These are phyloP conservation scores for Octodon degus DNA, from an alignment of 2,113 vertebrate species.

Conservation along the genomic window DNA sequence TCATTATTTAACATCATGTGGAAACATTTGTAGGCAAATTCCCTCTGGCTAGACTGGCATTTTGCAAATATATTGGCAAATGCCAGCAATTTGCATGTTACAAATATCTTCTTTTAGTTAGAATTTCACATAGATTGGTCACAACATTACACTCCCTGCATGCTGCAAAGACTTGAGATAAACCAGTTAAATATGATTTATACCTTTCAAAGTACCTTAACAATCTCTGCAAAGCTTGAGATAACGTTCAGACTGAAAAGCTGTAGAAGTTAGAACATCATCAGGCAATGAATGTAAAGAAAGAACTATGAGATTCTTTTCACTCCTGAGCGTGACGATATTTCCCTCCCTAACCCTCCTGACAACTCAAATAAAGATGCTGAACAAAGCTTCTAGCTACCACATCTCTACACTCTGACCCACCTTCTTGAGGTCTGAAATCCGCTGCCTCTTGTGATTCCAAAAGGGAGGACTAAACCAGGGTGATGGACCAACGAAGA, in stretches of 20 bases:
- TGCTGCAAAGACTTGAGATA: conserved; percentile 30
- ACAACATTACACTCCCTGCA: not conserved
- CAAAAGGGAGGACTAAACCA: not conserved
- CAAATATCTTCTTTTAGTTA: conserved; percentile 60
- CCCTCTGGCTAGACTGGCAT: conserved; percentile 24
- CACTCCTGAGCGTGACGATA: not conserved
- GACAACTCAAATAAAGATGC: not conserved
- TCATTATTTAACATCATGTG: conserved; percentile 54
- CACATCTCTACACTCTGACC: not conserved
- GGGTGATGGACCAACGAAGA: accelerated
- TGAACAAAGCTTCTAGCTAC: not conserved
- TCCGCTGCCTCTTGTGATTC: accelerated
- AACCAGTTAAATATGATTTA: conserved; percentile 43
- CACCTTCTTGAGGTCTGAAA: not conserved
- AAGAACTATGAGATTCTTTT: not conserved
- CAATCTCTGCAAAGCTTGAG: not conserved
- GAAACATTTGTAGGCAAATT: conserved; percentile 55
- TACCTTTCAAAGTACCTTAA: not conserved
- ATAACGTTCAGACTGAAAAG: not conserved
- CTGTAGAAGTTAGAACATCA: conserved; percentile 17
- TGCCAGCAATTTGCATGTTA: conserved; percentile 65
- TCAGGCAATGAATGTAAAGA: not conserved
- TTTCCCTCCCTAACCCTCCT: not conserved
- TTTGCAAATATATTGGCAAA: conserved; percentile 68
- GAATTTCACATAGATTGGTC: conserved; percentile 64